These are phyloP conservation scores for Trachemys scripta DNA, from an alignment of 2,113 vertebrate genomes.

Conservation along the genomic window DNA sequence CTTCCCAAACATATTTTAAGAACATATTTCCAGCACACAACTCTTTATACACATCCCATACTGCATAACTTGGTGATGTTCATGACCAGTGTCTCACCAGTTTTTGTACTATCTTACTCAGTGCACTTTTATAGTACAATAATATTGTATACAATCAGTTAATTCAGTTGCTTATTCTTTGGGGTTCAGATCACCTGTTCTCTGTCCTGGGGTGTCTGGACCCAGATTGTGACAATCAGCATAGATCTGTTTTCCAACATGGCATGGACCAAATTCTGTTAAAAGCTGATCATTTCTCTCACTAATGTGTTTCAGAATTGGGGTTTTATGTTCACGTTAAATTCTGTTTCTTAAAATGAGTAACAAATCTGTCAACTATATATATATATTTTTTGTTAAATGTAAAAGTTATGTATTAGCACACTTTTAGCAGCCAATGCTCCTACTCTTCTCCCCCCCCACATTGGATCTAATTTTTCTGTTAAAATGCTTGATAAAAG, in stretches of 20 bases:
- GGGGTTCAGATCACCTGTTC: neutral
- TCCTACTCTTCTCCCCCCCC: neutral
- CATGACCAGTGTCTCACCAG: neutral
- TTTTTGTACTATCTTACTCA: neutral
- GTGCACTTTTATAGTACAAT: neutral
- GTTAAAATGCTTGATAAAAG: neutral
- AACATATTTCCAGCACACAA: neutral
- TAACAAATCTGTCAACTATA: neutral
- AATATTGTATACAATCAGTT: neutral
- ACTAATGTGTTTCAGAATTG: neutral
- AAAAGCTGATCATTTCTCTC: neutral
- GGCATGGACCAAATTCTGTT: rapidly evolving
- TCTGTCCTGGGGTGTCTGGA: neutral
- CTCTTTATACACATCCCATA: neutral
- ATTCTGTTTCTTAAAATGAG: neutral
- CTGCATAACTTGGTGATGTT: neutral
- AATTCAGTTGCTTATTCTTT: neutral
- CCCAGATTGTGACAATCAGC: rapidly evolving
- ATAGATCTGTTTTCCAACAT: neutral
- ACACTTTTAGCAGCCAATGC: neutral
- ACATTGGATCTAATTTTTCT: rapidly evolving
- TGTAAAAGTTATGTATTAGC: neutral
- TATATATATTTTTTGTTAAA: neutral
- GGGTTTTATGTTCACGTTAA: neutral
- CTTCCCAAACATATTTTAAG: neutral